Evolutionary conservation across 2,888 invertebrate genomes (phyloP), one percentile per base, ranked within the genome.

Genomic region (Acanthosepion lycidas): DNA sequence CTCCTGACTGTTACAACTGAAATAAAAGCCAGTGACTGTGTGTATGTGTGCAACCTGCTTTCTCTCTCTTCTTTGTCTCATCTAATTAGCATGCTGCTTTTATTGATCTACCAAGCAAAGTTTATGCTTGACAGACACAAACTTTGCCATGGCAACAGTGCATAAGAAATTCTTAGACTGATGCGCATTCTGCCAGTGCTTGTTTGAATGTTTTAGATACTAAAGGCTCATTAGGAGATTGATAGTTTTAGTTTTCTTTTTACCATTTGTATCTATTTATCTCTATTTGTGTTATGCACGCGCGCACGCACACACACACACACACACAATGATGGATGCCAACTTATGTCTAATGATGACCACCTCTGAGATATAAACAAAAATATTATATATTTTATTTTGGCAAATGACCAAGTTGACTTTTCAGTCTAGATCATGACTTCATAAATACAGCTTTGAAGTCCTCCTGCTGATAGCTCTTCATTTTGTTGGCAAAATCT

Each of bases 91-190:
- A 15, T 78, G 33, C 78, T n/a, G 15, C 78, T n/a, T 9, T 78
- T 78, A 78, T 78, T 78, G 78, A 78, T 78, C 78, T 78, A 15
- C 78, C 78, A 33, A 78, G 59, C 59, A 92, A 91, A 94, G 53
- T 92, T 42, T 51, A 48, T 48, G 26, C 94, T 64, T 48, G n/a
- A 94, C 33, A 78, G 23, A 6, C 78, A 94, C 42, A 94, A 59
- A 94, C 78, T 33, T 64, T 78, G 78, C 33, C 42, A 59, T 48
- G 48, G 78, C 48, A 78, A 78, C 48, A 18, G 59, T 49, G 33
- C 51, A 78, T 26, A 42, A 78, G 49, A 28, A 92, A 93, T 92
- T 49, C 93, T 20, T 49, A n/a, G 26, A 42, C 59, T 93, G 26
- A n/a, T 78, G 23, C 26, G 64, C 33, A 91, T 78, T 23, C 20